Evolutionary conservation across 1,140 invertebrate species (phyloP).

Genomic region (Mya arenaria): DNA sequence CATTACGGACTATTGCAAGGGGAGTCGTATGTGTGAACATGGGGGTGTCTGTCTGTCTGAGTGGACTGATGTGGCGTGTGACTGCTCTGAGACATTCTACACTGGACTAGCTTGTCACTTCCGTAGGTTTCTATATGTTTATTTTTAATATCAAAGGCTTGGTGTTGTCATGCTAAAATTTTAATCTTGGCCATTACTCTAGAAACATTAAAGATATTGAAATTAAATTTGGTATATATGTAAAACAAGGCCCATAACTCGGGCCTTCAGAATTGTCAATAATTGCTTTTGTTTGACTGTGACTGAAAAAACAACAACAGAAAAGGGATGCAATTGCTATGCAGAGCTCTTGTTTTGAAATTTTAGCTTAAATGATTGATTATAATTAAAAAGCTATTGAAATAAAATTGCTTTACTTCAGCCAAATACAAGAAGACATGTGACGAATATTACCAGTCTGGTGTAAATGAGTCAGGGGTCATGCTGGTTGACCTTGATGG

Average conservation of each 20-base stretch:
- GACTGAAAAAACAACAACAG: too few species aligned
- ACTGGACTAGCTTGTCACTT: constrained; percentile 97
- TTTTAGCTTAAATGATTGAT: not conserved
- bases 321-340: too few species aligned
- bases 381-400: not conserved
- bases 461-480: constrained; percentile 92
- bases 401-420: constrained; percentile 75
- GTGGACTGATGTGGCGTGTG: constrained; percentile 91
- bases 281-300: too few species aligned
- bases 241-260: too few species aligned
- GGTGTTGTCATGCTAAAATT: too few species aligned
- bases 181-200: too few species aligned
- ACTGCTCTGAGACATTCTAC: constrained; percentile 92
- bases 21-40: constrained; percentile 95
- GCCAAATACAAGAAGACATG: constrained; percentile 94
- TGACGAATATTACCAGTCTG: constrained; percentile 92
- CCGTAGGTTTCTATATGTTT: constrained; percentile 83
- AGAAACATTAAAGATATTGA: too few species aligned
- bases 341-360: too few species aligned
- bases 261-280: too few species aligned
- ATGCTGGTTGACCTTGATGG: constrained; percentile 96
- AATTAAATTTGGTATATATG: too few species aligned
- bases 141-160: too few species aligned
- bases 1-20: constrained; percentile 93
- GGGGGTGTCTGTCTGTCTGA: constrained; percentile 93